Evolutionary conservation across 1,140 invertebrate genomes (phyloP).

Genomic region (Platyscapa corneri): DNA sequence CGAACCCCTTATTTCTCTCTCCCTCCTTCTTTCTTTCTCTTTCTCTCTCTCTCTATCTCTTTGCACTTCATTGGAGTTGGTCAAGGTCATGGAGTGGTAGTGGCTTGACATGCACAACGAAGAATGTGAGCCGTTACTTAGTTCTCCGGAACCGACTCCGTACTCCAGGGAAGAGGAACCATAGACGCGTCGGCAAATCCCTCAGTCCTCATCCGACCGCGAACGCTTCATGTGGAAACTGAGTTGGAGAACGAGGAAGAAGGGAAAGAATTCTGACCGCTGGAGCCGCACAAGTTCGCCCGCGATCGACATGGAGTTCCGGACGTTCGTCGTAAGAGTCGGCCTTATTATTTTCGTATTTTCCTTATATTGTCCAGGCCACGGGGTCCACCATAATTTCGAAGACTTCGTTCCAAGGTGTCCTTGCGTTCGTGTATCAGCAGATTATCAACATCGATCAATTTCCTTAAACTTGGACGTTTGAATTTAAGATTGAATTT

Average conservation of each 20-base stretch:
- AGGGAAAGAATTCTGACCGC: conserved; percentile 14
- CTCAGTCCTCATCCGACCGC: conserved; percentile 72
- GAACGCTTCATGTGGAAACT: conserved; percentile 39
- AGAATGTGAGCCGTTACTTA: conserved; percentile 68
- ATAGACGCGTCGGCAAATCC: conserved; percentile 56
- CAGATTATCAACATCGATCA: no score
- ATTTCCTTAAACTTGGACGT: neutral
- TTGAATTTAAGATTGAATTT: neutral
- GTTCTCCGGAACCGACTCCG: conserved; percentile 39
- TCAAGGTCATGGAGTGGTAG: conserved; percentile 65
- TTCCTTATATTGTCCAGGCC: neutral
- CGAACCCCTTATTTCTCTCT: neutral
- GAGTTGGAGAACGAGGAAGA: conserved; percentile 31
- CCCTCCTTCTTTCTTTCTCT: neutral
- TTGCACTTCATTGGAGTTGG: conserved; percentile 52
- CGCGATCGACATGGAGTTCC: conserved; percentile 65
- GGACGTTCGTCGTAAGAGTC: conserved; percentile 67
- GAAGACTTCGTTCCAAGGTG: neutral
- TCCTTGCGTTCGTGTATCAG: neutral
- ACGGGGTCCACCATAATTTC: neutral
- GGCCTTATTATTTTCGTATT: conserved; percentile 39
- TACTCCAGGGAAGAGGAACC: conserved; percentile 34
- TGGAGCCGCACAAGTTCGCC: neutral
- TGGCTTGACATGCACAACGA: conserved; percentile 29
- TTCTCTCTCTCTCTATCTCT: neutral